Evolutionary conservation across 2,888 invertebrate genomes (phyloP).

Genomic region (Xylocampa areola): DNA sequence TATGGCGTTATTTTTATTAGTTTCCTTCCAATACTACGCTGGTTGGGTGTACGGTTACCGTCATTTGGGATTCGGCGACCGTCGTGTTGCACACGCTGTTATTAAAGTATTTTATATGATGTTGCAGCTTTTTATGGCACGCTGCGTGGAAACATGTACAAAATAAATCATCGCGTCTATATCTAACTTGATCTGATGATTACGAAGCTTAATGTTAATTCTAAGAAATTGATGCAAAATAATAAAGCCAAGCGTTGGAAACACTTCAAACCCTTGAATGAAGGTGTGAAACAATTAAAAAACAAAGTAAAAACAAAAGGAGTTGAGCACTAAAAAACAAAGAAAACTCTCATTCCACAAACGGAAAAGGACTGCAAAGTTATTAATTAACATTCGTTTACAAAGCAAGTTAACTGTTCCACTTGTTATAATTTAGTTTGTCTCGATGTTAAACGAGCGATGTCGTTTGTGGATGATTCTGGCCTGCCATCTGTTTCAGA

Average conservation of each 20-base stretch:
- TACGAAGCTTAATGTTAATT: neutral
- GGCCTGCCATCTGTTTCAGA: slow-evolving; percentile 31
- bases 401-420: slow-evolving; percentile 51
- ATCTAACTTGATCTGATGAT: neutral
- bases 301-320: slow-evolving; percentile 42
- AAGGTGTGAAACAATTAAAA: slow-evolving; percentile 41
- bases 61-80: slow-evolving; percentile 49
- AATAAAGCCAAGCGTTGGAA: slow-evolving; percentile 6
- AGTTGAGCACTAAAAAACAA: slow-evolving; percentile 42
- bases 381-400: slow-evolving; percentile 59
- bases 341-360: slow-evolving; percentile 40
- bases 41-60: slow-evolving; percentile 31
- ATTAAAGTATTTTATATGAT: slow-evolving; percentile 49
- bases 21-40: slow-evolving; percentile 55
- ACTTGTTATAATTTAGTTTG: slow-evolving; percentile 43
- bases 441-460: slow-evolving; percentile 38
- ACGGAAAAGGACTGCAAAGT: slow-evolving; percentile 49
- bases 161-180: neutral
- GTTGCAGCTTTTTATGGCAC: slow-evolving; percentile 33
- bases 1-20: slow-evolving; percentile 73
- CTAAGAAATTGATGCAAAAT: neutral
- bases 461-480: slow-evolving; percentile 31
- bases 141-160: slow-evolving; percentile 10
- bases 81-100: slow-evolving; percentile 44
- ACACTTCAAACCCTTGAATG: slow-evolving; percentile 10